A percentile compares a stretch with the other conserved stretches of the same genome.
These are phyloP conservation scores for Trachymyrmex septentrionalis DNA, from an alignment of 1,140 invertebrate species.

Conservation along the genomic window DNA sequence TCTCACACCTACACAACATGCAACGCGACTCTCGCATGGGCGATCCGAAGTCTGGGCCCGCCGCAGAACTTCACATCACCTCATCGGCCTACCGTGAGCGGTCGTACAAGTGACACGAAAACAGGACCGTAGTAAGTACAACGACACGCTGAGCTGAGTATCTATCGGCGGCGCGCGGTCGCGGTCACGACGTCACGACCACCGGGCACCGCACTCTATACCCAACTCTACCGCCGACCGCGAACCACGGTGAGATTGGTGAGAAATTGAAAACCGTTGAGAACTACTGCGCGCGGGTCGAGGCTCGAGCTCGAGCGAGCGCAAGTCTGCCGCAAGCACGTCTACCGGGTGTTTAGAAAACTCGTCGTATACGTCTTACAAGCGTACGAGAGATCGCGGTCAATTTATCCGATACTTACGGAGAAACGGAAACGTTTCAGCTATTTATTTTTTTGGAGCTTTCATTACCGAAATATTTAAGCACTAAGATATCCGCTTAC, in stretches of 20 bases:
- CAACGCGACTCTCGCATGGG: constrained; percentile 74
- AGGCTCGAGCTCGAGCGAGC: not conserved
- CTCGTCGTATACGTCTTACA: too few species aligned
- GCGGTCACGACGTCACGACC: not conserved
- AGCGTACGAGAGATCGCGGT: too few species aligned
- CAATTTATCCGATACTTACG: not conserved
- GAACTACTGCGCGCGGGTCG: constrained; percentile 27
- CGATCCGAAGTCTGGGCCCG: constrained; percentile 68
- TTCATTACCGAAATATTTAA: too few species aligned
- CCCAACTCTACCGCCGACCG: too few species aligned
- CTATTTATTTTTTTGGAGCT: too few species aligned
- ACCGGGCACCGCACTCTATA: too few species aligned
- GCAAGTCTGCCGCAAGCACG: not conserved
- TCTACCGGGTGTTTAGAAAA: constrained; percentile 2
- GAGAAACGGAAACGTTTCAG: not conserved
- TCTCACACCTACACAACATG: not conserved
- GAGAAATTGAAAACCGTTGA: not conserved
- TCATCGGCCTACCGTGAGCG: constrained; percentile 28
- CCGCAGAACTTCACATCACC: constrained; percentile 69
- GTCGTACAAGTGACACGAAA: constrained; percentile 6
- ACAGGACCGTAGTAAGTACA: not conserved
- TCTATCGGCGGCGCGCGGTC: not conserved
- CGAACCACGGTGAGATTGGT: too few species aligned
- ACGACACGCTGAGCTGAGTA: constrained; percentile 14
- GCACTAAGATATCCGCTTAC: too few species aligned